Base-by-base conservation (phyloP, 2,797 vertebrate species). In the Rhinophrynus dorsalis region DNA sequence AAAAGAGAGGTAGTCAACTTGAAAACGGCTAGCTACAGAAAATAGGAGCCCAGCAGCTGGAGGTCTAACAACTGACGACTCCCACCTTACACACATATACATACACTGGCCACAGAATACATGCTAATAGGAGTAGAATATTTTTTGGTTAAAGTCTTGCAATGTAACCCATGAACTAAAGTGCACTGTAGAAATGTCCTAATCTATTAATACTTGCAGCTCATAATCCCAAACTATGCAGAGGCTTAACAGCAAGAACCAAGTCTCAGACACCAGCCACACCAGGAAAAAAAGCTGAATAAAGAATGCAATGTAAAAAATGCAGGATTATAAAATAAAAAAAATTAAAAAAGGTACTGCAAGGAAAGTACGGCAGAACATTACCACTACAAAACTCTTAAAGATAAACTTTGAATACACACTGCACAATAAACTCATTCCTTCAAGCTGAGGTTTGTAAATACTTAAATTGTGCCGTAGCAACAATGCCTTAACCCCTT, bases 121-220 rank as follows among this genome's bases (percentile, higher is more conserved):
- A n/a, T n/a, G n/a, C n/a, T n/a, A n/a, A n/a, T n/a, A n/a, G n/a
- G n/a, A n/a, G n/a, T n/a, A n/a, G n/a, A 2, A 23, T 17, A 1
- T 17, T 6, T 44, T 5, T 12, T 40, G 13, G 4, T 32, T 6
- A 35, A 32, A 48, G 32, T 48, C 23, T 38, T 24, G 12, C 21
- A 23, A 44, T 64, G 26, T 38, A 58, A 48, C 17, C 2, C 52
- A 10, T 5, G 24, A 40, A 32, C 18, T 30, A 40, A 71, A 50
- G 23, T 32, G 18, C 26, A 20, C 18, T 5, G 38, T 45, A 35
- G 52, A 57, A 72, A 64, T 40, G 32, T 65, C 52, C 68, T 65
- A 64, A 64, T 65, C 47, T 59, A 50, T 56, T 47, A 59, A 69
- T 44, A 76, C 55, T 50, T 55, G 33, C 33, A 68, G 55, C 65